phyloP scores from a whole-genome alignment of 1,140 invertebrate species.

The Sesamia nonagrioides region DNA sequence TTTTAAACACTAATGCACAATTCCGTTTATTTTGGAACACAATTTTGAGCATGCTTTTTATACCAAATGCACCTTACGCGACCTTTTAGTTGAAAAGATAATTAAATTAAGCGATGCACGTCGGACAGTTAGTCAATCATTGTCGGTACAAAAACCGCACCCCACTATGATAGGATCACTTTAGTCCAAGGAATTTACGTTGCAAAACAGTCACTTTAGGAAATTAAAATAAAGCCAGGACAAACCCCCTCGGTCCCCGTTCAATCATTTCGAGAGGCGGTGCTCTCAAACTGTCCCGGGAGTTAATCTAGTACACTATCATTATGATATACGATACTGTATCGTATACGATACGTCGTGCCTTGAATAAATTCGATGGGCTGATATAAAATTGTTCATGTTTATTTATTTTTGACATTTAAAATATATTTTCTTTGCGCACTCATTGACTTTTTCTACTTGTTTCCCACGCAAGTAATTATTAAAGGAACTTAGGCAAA shows the following conservation, averaged over 20 bases:
- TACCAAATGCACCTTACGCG: conserved; percentile 56
- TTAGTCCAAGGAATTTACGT: conserved; percentile 73
- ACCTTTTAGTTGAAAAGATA: conserved; percentile 37
- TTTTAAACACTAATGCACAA: conserved; percentile 61
- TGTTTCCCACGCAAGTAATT: too few species aligned
- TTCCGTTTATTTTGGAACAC: conserved; percentile 49
- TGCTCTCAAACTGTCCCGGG: conserved; percentile 75
- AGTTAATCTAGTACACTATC: conserved; percentile 75
- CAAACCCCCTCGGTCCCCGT: conserved; percentile 82
- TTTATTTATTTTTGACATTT: not conserved
- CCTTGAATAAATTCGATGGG: not conserved
- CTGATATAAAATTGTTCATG: not conserved
- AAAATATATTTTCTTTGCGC: too few species aligned
- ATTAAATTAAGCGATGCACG: conserved; percentile 32
- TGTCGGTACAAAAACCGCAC: conserved; percentile 66
- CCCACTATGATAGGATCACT: conserved; percentile 64
- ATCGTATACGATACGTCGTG: conserved; percentile 42
- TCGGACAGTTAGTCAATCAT: conserved; percentile 55
- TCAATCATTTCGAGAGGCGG: conserved; percentile 85
- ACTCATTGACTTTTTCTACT: too few species aligned
- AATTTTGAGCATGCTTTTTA: conserved; percentile 57
- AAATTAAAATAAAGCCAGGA: conserved; percentile 86
- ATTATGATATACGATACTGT: conserved; percentile 65
- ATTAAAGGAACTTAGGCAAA: too few species aligned
- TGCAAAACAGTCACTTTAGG: conserved; percentile 84